A percentile compares a stretch with the other conserved stretches of the same genome.
Conservation (phyloP, 1,140 invertebrate species). For the Catajapyx aquilonaris region DNA sequence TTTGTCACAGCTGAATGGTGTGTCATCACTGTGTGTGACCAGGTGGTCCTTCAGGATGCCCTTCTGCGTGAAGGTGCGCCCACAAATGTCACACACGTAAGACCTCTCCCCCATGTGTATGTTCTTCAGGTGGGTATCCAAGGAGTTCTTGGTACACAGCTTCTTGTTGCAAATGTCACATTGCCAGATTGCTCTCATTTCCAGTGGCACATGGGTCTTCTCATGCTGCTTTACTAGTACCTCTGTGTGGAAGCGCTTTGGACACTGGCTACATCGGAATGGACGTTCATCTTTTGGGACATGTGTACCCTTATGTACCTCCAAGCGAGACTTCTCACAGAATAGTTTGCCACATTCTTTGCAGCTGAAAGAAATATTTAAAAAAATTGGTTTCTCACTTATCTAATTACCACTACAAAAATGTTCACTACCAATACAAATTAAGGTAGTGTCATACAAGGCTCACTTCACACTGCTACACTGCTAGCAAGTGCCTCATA, state of each 20-base stretch:
- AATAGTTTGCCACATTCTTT: background rate
- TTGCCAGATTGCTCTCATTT: slow-evolving; percentile 1
- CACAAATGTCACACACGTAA: background rate
- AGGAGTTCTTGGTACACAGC: background rate
- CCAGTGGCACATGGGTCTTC: background rate
- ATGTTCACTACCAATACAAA: no score
- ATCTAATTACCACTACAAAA: no score
- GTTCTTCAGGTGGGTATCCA: background rate
- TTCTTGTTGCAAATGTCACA: slow-evolving; percentile 1
- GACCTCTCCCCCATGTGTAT: background rate
- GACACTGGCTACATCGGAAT: background rate
- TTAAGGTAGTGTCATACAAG: no score
- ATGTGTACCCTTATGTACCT: background rate
- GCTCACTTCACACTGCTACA: no score
- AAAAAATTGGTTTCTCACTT: no score
- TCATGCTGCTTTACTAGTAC: background rate
- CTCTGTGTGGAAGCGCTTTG: background rate
- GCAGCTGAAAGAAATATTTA: no score
- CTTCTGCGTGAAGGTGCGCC: background rate
- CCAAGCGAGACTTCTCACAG: background rate
- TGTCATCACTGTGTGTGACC: background rate
- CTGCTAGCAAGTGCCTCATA: no score
- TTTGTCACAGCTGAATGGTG: slow-evolving; percentile 1
- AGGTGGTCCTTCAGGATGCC: background rate
- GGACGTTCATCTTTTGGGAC: background rate